phyloP scores from a whole-genome alignment of 2,113 vertebrate species.

The Hemibates koningsi region DNA sequence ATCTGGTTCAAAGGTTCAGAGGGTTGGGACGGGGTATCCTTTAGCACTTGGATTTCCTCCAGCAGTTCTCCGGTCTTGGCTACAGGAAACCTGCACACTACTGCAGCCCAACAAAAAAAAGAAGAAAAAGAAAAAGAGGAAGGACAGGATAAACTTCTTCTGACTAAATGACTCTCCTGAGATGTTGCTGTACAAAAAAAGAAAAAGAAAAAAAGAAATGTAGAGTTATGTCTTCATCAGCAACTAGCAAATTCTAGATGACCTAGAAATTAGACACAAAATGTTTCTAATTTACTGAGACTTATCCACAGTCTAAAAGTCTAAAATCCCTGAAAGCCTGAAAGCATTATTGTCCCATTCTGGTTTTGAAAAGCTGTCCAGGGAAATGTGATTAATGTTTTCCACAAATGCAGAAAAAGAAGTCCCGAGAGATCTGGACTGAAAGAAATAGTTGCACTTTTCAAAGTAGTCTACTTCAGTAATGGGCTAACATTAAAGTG shows the following conservation, averaged over 20 bases:
- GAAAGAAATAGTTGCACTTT: slow-evolving; percentile 16
- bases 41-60: slow-evolving; percentile 46
- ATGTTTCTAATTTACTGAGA: background rate
- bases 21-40: background rate
- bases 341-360: slow-evolving; percentile 2
- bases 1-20: slow-evolving; percentile 10
- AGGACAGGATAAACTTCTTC: background rate
- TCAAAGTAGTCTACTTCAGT: slow-evolving; percentile 32
- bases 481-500: slow-evolving; percentile 35
- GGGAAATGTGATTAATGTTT: slow-evolving; percentile 63
- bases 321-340: background rate
- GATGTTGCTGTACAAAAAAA: background rate
- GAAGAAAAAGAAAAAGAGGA: background rate
- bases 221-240: background rate
- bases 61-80: slow-evolving; percentile 18
- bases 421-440: background rate
- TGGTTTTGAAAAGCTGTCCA: slow-evolving; percentile 33
- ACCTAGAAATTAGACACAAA: background rate
- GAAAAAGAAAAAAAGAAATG: background rate
- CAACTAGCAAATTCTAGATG: background rate
- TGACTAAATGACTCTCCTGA: background rate
- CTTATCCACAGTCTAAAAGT: background rate
- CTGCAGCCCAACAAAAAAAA: background rate
- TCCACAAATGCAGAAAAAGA: slow-evolving; percentile 49
- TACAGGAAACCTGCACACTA: slow-evolving; percentile 36